Percentiles rank a stretch among this genome's conserved stretches.
Evolutionary conservation across 2,888 invertebrate genomes (phyloP).

Genomic region (Bruchidius siliquastri): DNA sequence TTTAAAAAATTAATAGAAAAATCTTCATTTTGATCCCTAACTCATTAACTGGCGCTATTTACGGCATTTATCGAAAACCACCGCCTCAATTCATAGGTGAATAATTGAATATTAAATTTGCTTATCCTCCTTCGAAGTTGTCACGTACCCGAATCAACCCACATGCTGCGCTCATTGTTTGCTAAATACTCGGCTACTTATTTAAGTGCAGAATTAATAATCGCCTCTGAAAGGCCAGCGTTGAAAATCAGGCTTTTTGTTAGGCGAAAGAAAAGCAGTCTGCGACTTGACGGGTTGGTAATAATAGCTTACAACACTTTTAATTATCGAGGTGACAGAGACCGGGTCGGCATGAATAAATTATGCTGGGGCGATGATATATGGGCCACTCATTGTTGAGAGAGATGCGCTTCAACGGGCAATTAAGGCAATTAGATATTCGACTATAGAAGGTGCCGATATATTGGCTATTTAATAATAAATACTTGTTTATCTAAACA

Average conservation of each 20-base stretch:
- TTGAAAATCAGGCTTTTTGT: neutral
- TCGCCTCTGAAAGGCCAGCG: neutral
- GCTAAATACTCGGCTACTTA: constrained; percentile 35
- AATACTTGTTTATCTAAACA: too few relatives aligned
- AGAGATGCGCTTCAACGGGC: neutral
- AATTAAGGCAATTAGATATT: neutral
- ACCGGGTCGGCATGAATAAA: neutral
- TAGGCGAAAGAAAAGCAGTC: neutral
- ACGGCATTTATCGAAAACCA: too few relatives aligned
- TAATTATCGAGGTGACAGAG: neutral
- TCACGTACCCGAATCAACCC: neutral
- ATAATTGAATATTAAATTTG: too few relatives aligned
- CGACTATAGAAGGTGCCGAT: neutral
- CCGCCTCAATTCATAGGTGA: too few relatives aligned
- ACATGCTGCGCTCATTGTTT: constrained; percentile 30
- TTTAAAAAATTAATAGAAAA: too few relatives aligned
- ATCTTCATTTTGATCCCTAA: too few relatives aligned
- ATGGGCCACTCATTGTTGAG: neutral
- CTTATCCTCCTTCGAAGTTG: too few relatives aligned
- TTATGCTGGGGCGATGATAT: neutral
- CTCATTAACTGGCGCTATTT: too few relatives aligned
- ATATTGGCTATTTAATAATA: neutral
- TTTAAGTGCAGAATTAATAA: constrained; percentile 1
- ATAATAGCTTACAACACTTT: neutral
- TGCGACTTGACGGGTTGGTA: neutral